Percentiles rank a stretch among this genome's conserved stretches.
These are phyloP conservation scores for Sclerodermus sp. DNA, from an alignment of 2,888 invertebrate species.

Conservation along the genomic window DNA sequence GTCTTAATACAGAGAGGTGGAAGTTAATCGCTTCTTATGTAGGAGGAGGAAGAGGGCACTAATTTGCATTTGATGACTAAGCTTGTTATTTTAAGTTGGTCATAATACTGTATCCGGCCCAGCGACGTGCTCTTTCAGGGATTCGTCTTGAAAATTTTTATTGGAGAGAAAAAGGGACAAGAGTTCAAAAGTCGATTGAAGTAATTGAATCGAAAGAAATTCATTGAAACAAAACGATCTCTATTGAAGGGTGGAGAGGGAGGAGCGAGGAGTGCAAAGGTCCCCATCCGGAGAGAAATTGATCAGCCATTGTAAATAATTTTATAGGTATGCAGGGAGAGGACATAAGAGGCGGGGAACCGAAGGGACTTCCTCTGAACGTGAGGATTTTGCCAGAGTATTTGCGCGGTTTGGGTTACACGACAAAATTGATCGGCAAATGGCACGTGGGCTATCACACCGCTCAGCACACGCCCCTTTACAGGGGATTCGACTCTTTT, in stretches of 20 bases:
- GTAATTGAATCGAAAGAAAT: background rate
- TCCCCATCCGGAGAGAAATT: too few species aligned
- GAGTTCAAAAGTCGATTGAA: too few species aligned
- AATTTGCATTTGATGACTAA: slow-evolving; percentile 1
- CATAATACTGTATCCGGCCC: too few species aligned
- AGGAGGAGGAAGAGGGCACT: background rate
- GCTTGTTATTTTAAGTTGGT: too few species aligned
- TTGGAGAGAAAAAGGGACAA: too few species aligned
- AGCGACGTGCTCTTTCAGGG: too few species aligned
- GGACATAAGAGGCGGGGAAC: slow-evolving; percentile 60
- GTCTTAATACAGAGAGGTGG: too few species aligned
- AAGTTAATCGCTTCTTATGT: background rate
- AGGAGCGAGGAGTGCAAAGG: too few species aligned
- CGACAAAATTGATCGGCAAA: slow-evolving; percentile 63
- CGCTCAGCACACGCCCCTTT: slow-evolving; percentile 68
- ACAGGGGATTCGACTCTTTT: slow-evolving; percentile 79
- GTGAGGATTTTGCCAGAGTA: slow-evolving; percentile 61
- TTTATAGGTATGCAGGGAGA: slow-evolving; percentile 61
- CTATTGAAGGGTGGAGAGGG: too few species aligned
- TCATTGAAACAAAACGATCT: background rate
- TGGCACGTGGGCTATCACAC: slow-evolving; percentile 65
- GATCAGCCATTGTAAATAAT: too few species aligned
- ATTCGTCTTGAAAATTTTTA: too few species aligned
- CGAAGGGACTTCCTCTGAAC: slow-evolving; percentile 61
- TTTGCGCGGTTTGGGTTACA: slow-evolving; percentile 61